Percentiles rank a stretch among this genome's conserved stretches.
Evolutionary conservation across 2,888 invertebrate genomes (phyloP).

Genomic region (Hedya salicella): DNA sequence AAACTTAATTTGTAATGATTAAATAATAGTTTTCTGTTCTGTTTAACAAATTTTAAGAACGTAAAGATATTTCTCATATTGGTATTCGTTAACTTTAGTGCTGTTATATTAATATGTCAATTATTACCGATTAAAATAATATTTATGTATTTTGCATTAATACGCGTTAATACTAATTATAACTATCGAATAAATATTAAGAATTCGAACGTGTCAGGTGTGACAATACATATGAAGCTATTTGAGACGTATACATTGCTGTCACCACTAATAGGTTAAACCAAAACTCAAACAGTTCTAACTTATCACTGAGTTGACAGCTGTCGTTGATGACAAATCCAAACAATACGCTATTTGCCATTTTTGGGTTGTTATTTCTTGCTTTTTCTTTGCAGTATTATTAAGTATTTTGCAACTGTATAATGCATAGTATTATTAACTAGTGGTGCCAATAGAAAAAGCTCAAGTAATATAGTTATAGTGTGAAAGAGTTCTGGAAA

Average conservation of each 20-base stretch:
- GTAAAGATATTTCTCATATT: too few species aligned
- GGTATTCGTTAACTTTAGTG: too few species aligned
- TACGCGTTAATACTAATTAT: too few species aligned
- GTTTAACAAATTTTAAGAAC: too few species aligned
- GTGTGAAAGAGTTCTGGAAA: constrained; percentile 48
- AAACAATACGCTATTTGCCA: constrained; percentile 56
- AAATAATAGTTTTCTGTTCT: too few species aligned
- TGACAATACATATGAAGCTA: constrained; percentile 10
- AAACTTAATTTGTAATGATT: constrained; percentile 4
- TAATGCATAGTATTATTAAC: constrained; percentile 46
- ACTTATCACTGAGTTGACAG: constrained; percentile 30
- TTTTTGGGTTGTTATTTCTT: constrained; percentile 64
- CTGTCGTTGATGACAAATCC: constrained; percentile 32
- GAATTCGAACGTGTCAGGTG: constrained; percentile 28
- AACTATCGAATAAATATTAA: too few species aligned
- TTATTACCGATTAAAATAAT: too few species aligned
- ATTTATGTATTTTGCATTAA: too few species aligned
- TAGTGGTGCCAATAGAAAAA: constrained; percentile 50
- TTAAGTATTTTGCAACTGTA: constrained; percentile 52
- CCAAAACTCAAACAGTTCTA: background rate
- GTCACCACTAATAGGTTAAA: background rate
- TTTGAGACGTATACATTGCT: constrained; percentile 6
- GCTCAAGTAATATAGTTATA: constrained; percentile 47
- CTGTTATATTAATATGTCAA: too few species aligned
- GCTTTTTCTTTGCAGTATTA: constrained; percentile 58